A percentile compares a stretch with the other conserved stretches of the same genome.
Conservation (phyloP, 2,113 vertebrate species). For the Halcyon senegalensis region DNA sequence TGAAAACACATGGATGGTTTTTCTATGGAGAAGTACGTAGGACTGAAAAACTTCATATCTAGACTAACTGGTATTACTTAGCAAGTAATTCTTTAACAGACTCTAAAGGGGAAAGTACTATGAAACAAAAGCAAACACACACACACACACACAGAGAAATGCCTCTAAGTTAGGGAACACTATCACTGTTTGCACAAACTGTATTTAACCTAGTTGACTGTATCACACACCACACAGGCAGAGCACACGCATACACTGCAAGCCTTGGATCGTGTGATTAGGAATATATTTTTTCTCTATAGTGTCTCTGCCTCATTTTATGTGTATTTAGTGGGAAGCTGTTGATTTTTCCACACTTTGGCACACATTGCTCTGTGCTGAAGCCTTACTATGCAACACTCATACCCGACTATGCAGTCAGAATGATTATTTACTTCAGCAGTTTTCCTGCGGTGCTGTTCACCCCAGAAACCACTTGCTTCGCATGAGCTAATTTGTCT, state of each 20-base stretch:
- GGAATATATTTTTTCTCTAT: rapidly evolving
- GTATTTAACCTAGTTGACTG: neutral
- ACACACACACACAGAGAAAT: neutral
- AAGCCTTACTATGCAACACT: neutral
- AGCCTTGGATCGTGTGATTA: rapidly evolving
- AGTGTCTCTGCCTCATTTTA: neutral
- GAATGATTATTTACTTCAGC: neutral
- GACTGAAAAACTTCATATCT: neutral
- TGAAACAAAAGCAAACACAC: rapidly evolving
- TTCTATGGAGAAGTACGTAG: neutral
- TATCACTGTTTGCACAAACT: neutral
- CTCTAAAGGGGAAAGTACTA: neutral
- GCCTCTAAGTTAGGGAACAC: neutral
- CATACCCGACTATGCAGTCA: neutral
- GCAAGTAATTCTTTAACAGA: neutral
- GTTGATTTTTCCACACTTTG: neutral
- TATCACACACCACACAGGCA: neutral
- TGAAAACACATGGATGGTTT: neutral
- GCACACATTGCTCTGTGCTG: rapidly evolving
- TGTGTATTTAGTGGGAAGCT: neutral
- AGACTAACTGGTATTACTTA: neutral
- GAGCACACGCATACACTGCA: neutral
- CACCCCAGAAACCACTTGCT: neutral
- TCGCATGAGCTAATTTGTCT: neutral
- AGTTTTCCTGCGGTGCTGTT: neutral